Base-by-base conservation (phyloP, 2,797 vertebrate species). In the Alosa sapidissima region DNA sequence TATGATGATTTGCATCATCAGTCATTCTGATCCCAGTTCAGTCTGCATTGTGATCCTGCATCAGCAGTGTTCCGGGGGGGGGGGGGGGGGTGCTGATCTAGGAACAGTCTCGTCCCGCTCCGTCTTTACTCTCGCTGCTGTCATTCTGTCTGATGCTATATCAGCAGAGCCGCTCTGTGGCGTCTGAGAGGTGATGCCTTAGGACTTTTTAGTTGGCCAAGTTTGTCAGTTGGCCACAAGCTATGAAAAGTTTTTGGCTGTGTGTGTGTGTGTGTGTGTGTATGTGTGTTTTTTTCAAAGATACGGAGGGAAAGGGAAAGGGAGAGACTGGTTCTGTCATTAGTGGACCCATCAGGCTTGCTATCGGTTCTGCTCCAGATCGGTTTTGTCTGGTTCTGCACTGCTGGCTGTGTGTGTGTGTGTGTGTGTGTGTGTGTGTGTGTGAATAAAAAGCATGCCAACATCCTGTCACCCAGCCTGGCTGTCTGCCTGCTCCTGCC, bases 311-410 rank as follows among this genome's bases (percentile, higher is more conserved):
- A 78, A 47, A 45, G 72, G 91, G 81, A 78, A 82, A 85, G 60
- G 33, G 55, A 86, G 84, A 60, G 81, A 82, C 91, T 91, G 90
- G 88, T 89, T 85, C 92, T 91, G 91, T 94, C 94, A 95, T 95
- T 95, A 95, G 94, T 91, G 89, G 91, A 90, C 91, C 92, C 93
- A 94, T 93, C 92, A 93, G 92, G 92, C 92, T 87, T 94, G 91
- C 91, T 94, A 91, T 91, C 91, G 90, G 93, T 95, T 94, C 90
- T 91, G 92, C 93, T 95, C 92, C 94, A 94, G 94, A 94, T 95
- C 93, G 92, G 92, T 93, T 93, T 78, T 78, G 72, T 78, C 36
- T 41, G 19, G 72, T 78, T 78, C 93, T 91, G 89, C 91, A 85
- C 72, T 78, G 72, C 91, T 88, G 89, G 89, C 91, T 92, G 83